Evolutionary conservation across 2,797 vertebrate species (phyloP).

Genomic region (Tamandua tetradactyla): DNA sequence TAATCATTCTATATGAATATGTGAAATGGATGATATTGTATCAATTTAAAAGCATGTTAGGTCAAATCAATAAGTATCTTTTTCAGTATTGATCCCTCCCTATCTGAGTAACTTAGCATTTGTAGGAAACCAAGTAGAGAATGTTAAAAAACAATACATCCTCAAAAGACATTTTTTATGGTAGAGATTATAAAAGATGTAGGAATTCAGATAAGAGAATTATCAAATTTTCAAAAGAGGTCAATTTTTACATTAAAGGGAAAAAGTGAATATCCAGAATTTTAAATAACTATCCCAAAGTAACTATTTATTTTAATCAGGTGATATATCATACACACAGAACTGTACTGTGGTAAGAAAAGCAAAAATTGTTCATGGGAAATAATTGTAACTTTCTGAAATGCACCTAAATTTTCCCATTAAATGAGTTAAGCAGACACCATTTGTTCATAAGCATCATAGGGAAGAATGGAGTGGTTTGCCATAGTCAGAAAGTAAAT

Average conservation of each 20-base stretch:
- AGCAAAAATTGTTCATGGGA: constrained; percentile 25
- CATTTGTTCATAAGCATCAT: constrained; percentile 80
- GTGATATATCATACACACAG: not conserved
- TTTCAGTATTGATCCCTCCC: not conserved
- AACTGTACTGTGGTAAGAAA: not conserved
- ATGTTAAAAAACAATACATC: not conserved
- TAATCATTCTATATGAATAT: not conserved
- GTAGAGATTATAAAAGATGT: not conserved
- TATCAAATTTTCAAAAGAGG: not conserved
- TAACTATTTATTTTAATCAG: constrained; percentile 12
- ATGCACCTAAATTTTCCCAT: constrained; percentile 61
- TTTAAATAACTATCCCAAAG: not conserved
- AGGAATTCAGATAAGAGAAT: constrained; percentile 21
- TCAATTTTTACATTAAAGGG: not conserved
- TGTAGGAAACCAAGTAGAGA: not conserved
- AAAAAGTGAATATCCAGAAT: constrained; percentile 17
- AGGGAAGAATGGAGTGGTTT: constrained; percentile 64
- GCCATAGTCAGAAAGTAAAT: constrained; percentile 74
- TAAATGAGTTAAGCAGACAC: constrained; percentile 74
- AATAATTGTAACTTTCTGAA: constrained; percentile 69
- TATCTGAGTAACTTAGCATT: not conserved
- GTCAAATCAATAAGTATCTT: constrained; percentile 8
- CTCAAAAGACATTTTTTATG: not conserved
- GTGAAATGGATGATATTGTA: not conserved
- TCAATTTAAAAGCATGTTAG: not conserved